Evolutionary conservation across 2,113 vertebrate species (phyloP), one percentile per base, ranked within the genome.

Genomic region (Aegithalos caudatus): DNA sequence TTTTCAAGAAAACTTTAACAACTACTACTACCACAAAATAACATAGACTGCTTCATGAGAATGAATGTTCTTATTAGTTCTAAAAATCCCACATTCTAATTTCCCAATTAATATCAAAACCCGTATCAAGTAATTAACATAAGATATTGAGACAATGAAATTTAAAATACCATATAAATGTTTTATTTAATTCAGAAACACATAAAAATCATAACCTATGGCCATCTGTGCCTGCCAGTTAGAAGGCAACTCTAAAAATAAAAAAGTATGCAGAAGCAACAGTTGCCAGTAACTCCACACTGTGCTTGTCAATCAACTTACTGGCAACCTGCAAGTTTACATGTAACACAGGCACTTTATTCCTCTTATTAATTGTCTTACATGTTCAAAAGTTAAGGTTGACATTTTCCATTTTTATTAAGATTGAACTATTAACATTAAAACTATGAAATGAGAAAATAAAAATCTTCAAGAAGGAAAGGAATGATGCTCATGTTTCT

Each of bases 201-300:
- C 31, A 93, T 2, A 92, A 61, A 95, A 96, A 92, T 85, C 86
- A 92, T 65, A 76, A 70, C 71, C 76, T 81, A 86, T 16, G 57
- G 67, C 94, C 97, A 98, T 97, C 95, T 98, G 98, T 93, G 95
- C 97, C 97, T 97, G 95, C 82, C 96, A 97, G 42, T 96, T 95
- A 87, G 73, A 93, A 97, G 92, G 27, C 92, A 97, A 93, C 70
- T 92, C 97, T 92, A 98, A 98, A 98, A 97, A 97, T 95, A 96
- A 70, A 78, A 62, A 92, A 96, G 85, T 86, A 98, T 97, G 97
- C 76, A 95, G 81, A 82, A 79, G 86, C 94, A 97, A 96, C 92
- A 97, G 96, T 69, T 93, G 61, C 71, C 97, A 95, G 90, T 56
- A 86, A 57, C 66, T 66, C 61, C 92, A 94, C 64, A 54, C n/a